A percentile compares a stretch with the other conserved stretches of the same genome.
These are phyloP conservation scores for Hydrochoerus hydrochaeris DNA, from an alignment of 2,113 vertebrate genomes.

Conservation along the genomic window DNA sequence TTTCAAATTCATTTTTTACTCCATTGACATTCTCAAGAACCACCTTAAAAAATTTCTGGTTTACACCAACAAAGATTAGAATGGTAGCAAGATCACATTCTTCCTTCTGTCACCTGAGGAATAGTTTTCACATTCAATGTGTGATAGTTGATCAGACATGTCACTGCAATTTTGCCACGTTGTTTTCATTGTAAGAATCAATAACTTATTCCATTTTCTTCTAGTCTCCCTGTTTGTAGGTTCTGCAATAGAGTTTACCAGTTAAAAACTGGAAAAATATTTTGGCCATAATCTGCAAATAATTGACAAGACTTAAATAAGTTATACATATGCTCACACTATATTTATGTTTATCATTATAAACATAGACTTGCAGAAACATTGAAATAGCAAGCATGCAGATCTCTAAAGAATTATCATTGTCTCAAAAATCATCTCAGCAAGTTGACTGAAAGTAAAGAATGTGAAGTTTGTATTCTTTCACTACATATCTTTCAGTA, in stretches of 20 bases:
- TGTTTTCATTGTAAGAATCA: constrained; percentile 70
- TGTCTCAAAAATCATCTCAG: background rate
- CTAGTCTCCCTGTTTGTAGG: constrained; percentile 40
- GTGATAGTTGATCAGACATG: constrained; percentile 72
- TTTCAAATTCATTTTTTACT: constrained; percentile 47
- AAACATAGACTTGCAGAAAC: constrained; percentile 30
- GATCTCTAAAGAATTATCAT: background rate
- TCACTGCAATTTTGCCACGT: constrained; percentile 77
- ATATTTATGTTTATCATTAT: background rate
- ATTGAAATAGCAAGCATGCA: background rate
- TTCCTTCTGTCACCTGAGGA: constrained; percentile 82
- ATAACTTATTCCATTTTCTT: constrained; percentile 73
- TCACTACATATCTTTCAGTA: background rate
- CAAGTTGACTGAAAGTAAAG: background rate
- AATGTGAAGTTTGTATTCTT: constrained; percentile 38
- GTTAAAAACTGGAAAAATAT: constrained; percentile 21
- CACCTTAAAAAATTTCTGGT: constrained; percentile 81
- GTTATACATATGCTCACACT: background rate
- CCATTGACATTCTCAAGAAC: constrained; percentile 56
- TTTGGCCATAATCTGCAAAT: background rate
- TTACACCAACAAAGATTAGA: constrained; percentile 75
- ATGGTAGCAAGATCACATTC: constrained; percentile 78
- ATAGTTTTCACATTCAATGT: constrained; percentile 83
- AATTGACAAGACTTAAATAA: constrained; percentile 26
- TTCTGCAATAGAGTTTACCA: constrained; percentile 20